Conservation (phyloP, 2,888 invertebrate species). For the Furcula furcula region DNA sequence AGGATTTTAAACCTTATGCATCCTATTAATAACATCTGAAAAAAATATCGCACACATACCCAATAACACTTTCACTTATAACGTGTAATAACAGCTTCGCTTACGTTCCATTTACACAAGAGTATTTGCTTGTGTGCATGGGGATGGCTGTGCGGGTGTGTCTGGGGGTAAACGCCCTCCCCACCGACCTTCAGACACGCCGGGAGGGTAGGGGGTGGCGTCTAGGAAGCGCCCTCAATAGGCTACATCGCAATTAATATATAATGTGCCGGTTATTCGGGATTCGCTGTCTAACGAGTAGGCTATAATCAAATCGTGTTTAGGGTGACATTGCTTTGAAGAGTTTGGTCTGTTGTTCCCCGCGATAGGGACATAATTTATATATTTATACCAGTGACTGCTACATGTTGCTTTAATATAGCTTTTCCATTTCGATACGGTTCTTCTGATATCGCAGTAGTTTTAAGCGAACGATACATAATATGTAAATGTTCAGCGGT, state of each 20-base stretch:
- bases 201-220: constrained; percentile 40
- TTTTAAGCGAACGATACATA: no score
- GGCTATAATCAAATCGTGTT: background rate
- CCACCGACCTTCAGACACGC: constrained; percentile 71
- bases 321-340: no score
- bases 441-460: no score
- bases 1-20: constrained; percentile 19
- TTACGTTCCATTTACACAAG: constrained; percentile 1
- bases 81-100: constrained; percentile 5
- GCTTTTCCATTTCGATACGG: no score
- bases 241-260: constrained; percentile 38
- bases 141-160: constrained; percentile 27
- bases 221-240: constrained; percentile 61
- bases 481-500: no score
- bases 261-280: constrained; percentile 27
- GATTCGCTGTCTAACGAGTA: constrained; percentile 16
- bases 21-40: constrained; percentile 28
- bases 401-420: no score
- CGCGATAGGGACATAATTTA: no score
- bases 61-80: constrained; percentile 11
- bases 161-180: constrained; percentile 58
- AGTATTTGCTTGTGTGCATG: constrained; percentile 15
- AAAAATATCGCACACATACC: constrained; percentile 15
- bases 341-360: no score
- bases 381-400: no score